Percentiles rank a stretch among this genome's conserved stretches.
phyloP scores from a whole-genome alignment of 1,140 invertebrate genomes.

The Polypedilum vanderplanki region DNA sequence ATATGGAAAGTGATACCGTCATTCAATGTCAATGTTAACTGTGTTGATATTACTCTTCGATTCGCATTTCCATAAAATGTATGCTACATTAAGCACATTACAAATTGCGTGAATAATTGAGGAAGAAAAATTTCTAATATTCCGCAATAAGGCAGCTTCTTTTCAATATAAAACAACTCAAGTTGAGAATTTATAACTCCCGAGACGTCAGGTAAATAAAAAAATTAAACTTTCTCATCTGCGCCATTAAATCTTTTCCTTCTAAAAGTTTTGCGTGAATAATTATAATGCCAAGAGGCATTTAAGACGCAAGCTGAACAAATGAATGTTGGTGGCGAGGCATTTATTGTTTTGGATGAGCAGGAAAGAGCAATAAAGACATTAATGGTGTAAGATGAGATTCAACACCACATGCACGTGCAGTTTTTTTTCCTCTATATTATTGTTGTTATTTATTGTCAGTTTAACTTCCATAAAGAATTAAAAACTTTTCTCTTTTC shows the following conservation, averaged over 20 bases:
- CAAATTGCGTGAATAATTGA: background rate
- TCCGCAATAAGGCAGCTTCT: background rate
- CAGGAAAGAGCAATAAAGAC: background rate
- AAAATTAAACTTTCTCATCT: background rate
- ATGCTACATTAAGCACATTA: too few species aligned
- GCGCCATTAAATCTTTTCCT: background rate
- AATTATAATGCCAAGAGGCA: background rate
- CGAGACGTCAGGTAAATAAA: background rate
- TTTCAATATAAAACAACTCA: too few species aligned
- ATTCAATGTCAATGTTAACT: background rate
- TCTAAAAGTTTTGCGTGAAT: background rate
- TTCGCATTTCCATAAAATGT: background rate
- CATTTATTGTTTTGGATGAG: background rate
- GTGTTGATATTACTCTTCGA: background rate
- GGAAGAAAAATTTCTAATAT: background rate
- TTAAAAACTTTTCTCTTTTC: background rate
- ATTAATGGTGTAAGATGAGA: background rate
- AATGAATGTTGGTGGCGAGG: background rate
- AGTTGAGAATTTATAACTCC: background rate
- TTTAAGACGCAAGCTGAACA: background rate
- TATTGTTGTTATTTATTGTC: background rate
- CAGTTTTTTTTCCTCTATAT: background rate
- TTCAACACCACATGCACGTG: background rate
- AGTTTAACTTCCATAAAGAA: background rate
- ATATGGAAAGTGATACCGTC: background rate